Evolutionary conservation across 2,888 invertebrate species (phyloP).

Genomic region (Odontocolon sp.): DNA sequence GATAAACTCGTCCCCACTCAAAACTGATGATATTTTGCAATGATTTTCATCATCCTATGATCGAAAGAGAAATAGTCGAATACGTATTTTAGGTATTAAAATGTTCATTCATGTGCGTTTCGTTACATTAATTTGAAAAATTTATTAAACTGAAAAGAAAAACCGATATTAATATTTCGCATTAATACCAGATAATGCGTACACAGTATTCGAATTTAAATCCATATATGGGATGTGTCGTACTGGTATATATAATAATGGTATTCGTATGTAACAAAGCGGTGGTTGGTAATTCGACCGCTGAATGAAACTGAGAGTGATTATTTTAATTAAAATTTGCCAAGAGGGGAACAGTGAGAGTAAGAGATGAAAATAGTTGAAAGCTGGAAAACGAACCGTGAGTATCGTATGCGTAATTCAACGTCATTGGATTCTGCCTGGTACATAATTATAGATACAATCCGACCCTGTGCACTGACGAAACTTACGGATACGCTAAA

Average conservation of each 20-base stretch:
- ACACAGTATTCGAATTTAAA: too few relatives aligned
- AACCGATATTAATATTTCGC: neutral
- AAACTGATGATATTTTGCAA: too few relatives aligned
- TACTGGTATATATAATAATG: neutral
- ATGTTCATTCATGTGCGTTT: neutral
- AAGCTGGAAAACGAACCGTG: conserved; percentile 27
- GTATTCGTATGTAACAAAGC: conserved; percentile 32
- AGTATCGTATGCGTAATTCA: conserved; percentile 36
- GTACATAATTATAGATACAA: conserved; percentile 1
- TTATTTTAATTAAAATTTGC: conserved; percentile 58
- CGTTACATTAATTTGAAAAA: neutral
- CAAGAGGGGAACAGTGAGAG: conserved; percentile 29
- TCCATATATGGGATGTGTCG: too few relatives aligned
- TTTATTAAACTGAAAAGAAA: neutral
- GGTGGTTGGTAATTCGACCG: conserved; percentile 30
- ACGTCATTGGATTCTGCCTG: conserved; percentile 12
- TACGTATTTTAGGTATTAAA: neutral
- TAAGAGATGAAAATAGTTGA: conserved; percentile 8
- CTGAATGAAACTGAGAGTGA: conserved; percentile 43
- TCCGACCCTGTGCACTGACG: neutral
- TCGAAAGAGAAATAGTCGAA: neutral
- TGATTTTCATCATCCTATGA: too few relatives aligned
- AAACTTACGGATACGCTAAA: neutral
- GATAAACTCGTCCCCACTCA: neutral
- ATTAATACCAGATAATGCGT: too few relatives aligned